Evolutionary conservation across 2,888 invertebrate genomes (phyloP).

Genomic region (Hedya salicella): DNA sequence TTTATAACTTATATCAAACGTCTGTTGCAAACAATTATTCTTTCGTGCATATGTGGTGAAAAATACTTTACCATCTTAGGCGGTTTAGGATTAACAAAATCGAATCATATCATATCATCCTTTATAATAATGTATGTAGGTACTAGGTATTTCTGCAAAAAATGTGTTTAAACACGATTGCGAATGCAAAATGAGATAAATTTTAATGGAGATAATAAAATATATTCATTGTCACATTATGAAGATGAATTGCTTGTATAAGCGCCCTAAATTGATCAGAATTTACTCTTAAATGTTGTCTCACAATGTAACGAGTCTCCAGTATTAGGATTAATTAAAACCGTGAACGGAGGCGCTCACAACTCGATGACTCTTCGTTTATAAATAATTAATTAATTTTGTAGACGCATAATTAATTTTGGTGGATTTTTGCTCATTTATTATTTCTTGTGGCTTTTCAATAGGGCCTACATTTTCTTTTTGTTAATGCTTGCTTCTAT

Average conservation of each 20-base stretch:
- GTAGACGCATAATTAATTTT: slow-evolving; percentile 37
- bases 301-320: slow-evolving; percentile 39
- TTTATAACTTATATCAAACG: too few relatives aligned
- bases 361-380: slow-evolving; percentile 45
- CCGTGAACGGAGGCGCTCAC: slow-evolving; percentile 33
- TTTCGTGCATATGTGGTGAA: too few relatives aligned
- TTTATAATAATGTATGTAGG: too few relatives aligned
- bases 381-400: slow-evolving; percentile 47
- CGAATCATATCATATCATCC: too few relatives aligned
- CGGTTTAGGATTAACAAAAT: too few relatives aligned
- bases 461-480: slow-evolving; percentile 30
- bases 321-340: slow-evolving; percentile 41
- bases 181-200: too few relatives aligned
- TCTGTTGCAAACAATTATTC: too few relatives aligned
- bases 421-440: slow-evolving; percentile 35
- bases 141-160: too few relatives aligned
- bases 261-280: slow-evolving; percentile 34
- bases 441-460: slow-evolving; percentile 27
- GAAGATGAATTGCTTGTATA: slow-evolving; percentile 24
- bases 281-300: slow-evolving; percentile 38
- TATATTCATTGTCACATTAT: slow-evolving; percentile 16
- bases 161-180: too few relatives aligned
- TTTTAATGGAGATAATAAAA: not conserved
- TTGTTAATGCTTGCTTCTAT: not conserved
- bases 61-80: too few relatives aligned